Conservation (phyloP, 2,888 invertebrate species). For the Dioctria rufipes region DNA sequence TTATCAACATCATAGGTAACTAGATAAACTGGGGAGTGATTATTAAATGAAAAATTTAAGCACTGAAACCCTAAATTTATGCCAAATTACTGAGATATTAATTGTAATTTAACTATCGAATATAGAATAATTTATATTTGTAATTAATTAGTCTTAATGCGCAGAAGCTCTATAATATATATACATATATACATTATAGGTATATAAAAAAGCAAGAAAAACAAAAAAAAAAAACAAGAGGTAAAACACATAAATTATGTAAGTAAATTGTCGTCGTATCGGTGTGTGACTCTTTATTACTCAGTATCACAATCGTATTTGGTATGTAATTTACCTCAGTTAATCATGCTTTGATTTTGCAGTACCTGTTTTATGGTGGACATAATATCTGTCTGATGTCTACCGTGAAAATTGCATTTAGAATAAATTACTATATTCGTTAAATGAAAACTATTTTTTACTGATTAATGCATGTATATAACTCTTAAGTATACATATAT, state of each 20-base stretch:
- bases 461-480: conserved; percentile 28
- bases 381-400: no score
- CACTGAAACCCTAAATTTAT: conserved; percentile 46
- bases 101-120: conserved; percentile 49
- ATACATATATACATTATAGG: not conserved
- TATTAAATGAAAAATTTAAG: conserved; percentile 38
- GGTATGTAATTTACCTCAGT: conserved; percentile 3
- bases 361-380: conserved; percentile 27
- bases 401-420: conserved; percentile 12
- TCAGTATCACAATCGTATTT: not conserved
- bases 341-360: conserved; percentile 14
- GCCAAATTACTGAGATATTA: conserved; percentile 52
- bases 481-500: conserved; percentile 12
- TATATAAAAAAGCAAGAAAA: not conserved
- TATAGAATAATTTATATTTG: conserved; percentile 41
- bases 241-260: not conserved
- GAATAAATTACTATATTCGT: conserved; percentile 1
- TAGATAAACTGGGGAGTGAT: not conserved
- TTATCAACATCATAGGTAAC: conserved; percentile 38
- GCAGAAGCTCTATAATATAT: not conserved
- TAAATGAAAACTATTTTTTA: not conserved
- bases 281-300: conserved; percentile 14
- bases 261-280: conserved; percentile 14
- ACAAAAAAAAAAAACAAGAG: not conserved
- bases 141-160: conserved; percentile 16